Conservation (phyloP, 2,797 vertebrate species). For the Enteromius argenteus region DNA sequence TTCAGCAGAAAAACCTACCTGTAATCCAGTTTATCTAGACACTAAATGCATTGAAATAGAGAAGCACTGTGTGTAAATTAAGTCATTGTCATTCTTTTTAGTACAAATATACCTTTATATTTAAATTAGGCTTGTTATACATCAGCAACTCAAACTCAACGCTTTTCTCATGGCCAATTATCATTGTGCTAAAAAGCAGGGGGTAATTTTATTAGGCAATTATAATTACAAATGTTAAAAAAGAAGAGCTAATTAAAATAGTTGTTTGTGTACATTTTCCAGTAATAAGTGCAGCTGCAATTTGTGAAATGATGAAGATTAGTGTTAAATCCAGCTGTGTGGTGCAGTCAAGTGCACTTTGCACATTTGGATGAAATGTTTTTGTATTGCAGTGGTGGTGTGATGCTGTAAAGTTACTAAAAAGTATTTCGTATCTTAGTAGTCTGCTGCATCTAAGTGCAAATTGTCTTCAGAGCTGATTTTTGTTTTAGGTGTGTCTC, state of each 20-base stretch:
- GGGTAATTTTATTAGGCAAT: not conserved
- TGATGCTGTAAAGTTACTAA: not conserved
- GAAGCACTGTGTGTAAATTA: conserved; percentile 1
- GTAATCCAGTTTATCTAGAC: not conserved
- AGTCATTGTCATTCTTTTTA: conserved; percentile 2
- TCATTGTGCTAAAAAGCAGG: not conserved
- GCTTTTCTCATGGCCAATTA: not conserved
- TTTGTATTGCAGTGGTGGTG: not conserved
- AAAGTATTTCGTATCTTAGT: not conserved
- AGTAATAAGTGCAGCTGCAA: not conserved
- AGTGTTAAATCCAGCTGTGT: not conserved
- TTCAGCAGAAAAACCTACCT: conserved; percentile 9
- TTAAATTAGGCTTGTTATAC: not conserved
- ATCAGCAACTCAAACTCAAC: not conserved
- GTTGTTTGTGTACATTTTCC: not conserved
- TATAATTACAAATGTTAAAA: not conserved
- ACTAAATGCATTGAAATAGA: not conserved
- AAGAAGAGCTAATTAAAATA: not conserved
- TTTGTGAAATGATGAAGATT: not conserved
- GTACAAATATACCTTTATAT: not conserved
- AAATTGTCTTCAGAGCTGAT: too few species aligned
- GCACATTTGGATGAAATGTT: not conserved
- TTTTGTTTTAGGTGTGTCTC: too few species aligned
- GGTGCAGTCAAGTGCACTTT: not conserved
- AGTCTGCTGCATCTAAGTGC: not conserved